Evolutionary conservation across 2,888 invertebrate genomes (phyloP).

Genomic region (Coronaproctus castanopsis): DNA sequence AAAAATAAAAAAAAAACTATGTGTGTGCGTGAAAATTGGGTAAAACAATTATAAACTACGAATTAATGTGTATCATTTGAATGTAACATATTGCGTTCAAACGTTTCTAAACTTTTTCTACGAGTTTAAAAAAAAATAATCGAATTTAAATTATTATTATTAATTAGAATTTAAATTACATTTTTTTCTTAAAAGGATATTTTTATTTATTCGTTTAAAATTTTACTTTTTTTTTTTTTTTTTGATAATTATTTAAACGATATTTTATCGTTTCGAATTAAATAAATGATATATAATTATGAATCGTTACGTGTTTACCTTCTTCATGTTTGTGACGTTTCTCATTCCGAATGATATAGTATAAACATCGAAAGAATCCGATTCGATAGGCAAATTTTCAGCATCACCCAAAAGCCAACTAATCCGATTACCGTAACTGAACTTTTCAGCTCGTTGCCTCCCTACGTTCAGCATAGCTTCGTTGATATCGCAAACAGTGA

Average conservation of each 20-base stretch:
- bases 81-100: too few relatives aligned
- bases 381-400: conserved; percentile 54
- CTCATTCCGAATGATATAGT: conserved; percentile 95
- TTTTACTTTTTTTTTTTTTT: neutral
- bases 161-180: too few relatives aligned
- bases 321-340: conserved; percentile 80
- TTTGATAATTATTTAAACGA: neutral
- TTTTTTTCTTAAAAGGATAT: too few relatives aligned
- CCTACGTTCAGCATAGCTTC: conserved; percentile 87
- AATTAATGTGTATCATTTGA: too few relatives aligned
- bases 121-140: too few relatives aligned
- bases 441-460: conserved; percentile 40
- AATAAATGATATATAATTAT: neutral
- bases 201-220: too few relatives aligned
- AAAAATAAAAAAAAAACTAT: too few relatives aligned
- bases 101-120: too few relatives aligned
- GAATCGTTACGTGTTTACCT: conserved; percentile 42
- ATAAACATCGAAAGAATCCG: conserved; percentile 66
- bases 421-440: conserved; percentile 37
- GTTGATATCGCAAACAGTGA: conserved; percentile 79
- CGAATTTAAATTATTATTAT: too few relatives aligned
- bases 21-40: too few relatives aligned
- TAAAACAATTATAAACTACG: too few relatives aligned
- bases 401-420: conserved; percentile 51
- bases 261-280: too few relatives aligned